Percentiles rank a stretch among this genome's conserved stretches.
Evolutionary conservation across 2,113 vertebrate genomes (phyloP).

Genomic region (Hippoglossus stenolepis): DNA sequence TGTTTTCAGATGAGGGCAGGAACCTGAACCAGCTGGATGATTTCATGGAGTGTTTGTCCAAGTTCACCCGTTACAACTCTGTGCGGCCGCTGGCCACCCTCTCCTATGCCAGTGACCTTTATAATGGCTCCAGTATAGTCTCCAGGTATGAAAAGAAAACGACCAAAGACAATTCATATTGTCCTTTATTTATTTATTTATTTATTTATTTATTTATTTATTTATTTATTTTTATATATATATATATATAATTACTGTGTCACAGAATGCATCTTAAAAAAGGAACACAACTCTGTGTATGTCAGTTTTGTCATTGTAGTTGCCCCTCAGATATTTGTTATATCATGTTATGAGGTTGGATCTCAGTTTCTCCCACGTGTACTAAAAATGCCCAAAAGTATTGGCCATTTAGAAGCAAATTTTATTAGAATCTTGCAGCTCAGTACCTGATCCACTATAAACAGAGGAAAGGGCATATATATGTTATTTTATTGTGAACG

Average conservation of each 20-base stretch:
- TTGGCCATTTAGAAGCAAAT: no score
- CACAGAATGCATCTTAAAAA: no score
- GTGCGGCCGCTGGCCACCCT: constrained; percentile 95
- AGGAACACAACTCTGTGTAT: no score
- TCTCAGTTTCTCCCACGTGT: background rate
- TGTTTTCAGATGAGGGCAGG: constrained; percentile 90
- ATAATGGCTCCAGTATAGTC: constrained; percentile 98
- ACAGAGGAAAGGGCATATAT: no score
- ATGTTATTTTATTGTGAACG: background rate
- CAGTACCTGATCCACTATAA: background rate
- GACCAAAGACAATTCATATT: background rate
- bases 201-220: no score
- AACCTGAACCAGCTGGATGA: constrained; percentile 97
- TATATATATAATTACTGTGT: background rate
- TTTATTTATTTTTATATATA: background rate
- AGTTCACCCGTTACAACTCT: constrained; percentile 98
- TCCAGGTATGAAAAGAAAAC: constrained; percentile 87
- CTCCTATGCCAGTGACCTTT: constrained; percentile 97
- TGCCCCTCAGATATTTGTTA: no score
- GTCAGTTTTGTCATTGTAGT: no score
- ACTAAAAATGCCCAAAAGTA: background rate
- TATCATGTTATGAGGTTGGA: no score
- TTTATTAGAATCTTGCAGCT: no score
- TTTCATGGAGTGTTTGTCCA: constrained; percentile 98
- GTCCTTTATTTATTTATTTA: background rate